Evolutionary conservation across 2,113 vertebrate genomes (phyloP).

Genomic region (Prinia subflava): DNA sequence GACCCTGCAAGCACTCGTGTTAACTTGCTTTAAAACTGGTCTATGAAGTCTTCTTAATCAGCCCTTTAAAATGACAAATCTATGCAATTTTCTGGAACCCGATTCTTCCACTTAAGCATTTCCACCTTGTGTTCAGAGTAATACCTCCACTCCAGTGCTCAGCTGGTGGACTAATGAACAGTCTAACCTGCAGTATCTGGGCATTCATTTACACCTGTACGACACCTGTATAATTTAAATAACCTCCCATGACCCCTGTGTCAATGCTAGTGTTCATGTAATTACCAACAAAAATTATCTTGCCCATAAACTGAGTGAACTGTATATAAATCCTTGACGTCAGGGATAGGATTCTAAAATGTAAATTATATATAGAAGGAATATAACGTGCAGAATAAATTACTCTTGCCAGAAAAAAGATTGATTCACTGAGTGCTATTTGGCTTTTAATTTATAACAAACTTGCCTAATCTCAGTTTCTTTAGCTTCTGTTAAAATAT

Average conservation of each 20-base stretch:
- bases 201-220: neutral
- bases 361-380: neutral
- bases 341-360: neutral
- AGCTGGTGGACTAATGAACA: neutral
- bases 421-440: neutral
- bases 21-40: neutral
- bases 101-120: neutral
- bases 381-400: neutral
- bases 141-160: neutral
- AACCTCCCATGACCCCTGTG: neutral
- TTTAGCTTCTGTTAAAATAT: constrained; percentile 25
- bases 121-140: neutral
- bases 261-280: neutral
- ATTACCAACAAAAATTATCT: neutral
- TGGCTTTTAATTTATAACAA: constrained; percentile 40
- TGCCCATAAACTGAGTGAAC: neutral
- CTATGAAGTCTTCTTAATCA: neutral
- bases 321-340: neutral
- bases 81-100: neutral
- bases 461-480: neutral
- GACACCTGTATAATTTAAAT: neutral
- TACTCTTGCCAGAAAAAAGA: neutral
- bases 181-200: neutral
- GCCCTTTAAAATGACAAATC: neutral
- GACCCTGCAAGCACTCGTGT: neutral